Evolutionary conservation across 30 jellyfish, hydroid and myxozoan genomes (phyloP), one percentile per base, ranked within the genome.

Genomic region (Mastigias papua): DNA sequence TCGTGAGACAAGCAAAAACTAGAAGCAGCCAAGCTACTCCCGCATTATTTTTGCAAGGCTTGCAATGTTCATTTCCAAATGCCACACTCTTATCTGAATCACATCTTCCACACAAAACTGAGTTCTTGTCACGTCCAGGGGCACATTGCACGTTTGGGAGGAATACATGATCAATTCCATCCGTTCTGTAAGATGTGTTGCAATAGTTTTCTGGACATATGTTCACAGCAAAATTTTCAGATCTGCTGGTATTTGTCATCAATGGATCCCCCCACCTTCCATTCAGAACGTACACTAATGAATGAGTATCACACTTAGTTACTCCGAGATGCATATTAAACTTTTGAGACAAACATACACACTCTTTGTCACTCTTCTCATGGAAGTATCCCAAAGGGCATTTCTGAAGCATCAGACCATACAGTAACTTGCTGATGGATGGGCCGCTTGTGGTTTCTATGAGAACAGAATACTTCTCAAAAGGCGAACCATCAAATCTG

Each of bases 341-440:
- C 8, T 81, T 85, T 26, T 63, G 86, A 37, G 90, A 35, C 70
- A 87, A 21, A 80, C 97, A 87, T 29, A 21, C 29, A 69, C 98
- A 92, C 28, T 54, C 32, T 0, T 29, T 20, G 29, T 48, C 23
- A 0, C 35, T 29, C 22, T 74, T 23, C 19, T 34, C 73, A 10
- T 31, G 89, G 23, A 64, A 73, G 80, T 48, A 92, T 60, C 98
- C 98, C 4, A 68, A 73, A 0, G 96, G 98, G 57, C 98, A 92
- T 23, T 61, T 62, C 71, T 48, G 65, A 21, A 92, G 71, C 10
- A 9, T 49, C 19, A 86, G 72, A 32, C 67, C 49, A 8, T 10
- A 8, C 48, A 49, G 27, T 21, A 9, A 27, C 35, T 69, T 42
- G 37, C 27, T 19, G 21, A 92, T 72, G 20, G 88, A 65, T 29